Evolutionary conservation across 1,140 invertebrate species (phyloP).

Genomic region (Hyles vespertilio): DNA sequence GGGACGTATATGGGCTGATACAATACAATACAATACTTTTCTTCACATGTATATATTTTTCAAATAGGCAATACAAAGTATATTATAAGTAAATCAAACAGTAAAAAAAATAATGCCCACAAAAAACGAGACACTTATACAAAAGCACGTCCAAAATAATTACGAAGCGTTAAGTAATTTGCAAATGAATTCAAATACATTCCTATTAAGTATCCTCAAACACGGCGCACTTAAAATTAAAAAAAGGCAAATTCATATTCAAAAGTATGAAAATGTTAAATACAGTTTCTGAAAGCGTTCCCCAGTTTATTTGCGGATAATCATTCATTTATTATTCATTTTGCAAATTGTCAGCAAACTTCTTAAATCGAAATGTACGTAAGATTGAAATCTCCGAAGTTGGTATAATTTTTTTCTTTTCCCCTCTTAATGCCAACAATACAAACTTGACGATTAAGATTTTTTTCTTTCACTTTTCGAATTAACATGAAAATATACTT

Average conservation of each 20-base stretch:
- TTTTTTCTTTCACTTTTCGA: conserved; percentile 7
- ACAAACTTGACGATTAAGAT: conserved; percentile 22
- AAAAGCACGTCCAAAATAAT: neutral
- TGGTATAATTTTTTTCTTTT: too few relatives aligned
- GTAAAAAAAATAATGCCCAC: too few relatives aligned
- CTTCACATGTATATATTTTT: too few relatives aligned
- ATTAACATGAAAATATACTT: conserved; percentile 18
- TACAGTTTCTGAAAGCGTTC: conserved; percentile 34
- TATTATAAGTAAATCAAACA: too few relatives aligned
- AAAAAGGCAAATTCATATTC: conserved; percentile 19
- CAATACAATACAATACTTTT: too few relatives aligned
- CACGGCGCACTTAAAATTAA: conserved; percentile 23
- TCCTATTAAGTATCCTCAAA: conserved; percentile 4
- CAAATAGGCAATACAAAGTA: too few relatives aligned
- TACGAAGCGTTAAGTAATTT: too few relatives aligned
- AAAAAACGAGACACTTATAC: too few relatives aligned
- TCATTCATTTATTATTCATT: conserved; percentile 40
- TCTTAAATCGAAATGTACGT: conserved; percentile 39
- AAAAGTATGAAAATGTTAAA: conserved; percentile 19
- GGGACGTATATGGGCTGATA: too few relatives aligned
- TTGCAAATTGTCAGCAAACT: conserved; percentile 48
- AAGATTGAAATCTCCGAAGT: conserved; percentile 13
- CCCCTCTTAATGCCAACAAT: neutral
- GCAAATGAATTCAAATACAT: too few relatives aligned
- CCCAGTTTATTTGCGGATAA: conserved; percentile 38